Evolutionary conservation across 2,797 vertebrate species (phyloP).

Genomic region (Xenopus petersii): DNA sequence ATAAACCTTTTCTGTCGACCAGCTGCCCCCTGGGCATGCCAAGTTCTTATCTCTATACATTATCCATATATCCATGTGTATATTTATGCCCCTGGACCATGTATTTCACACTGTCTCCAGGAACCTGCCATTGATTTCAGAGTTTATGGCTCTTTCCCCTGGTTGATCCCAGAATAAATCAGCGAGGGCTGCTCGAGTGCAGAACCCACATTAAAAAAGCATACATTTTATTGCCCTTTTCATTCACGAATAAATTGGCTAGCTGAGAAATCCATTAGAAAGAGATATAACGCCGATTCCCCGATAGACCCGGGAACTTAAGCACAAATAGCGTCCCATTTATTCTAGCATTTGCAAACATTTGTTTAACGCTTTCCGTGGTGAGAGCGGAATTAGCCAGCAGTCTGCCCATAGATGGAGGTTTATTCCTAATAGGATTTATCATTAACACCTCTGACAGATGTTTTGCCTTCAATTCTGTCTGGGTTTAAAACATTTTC

Average conservation of each 20-base stretch:
- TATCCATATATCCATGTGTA: background rate
- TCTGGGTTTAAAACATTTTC: too few relatives aligned
- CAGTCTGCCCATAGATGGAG: too few relatives aligned
- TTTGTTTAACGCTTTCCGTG: background rate
- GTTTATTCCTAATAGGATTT: too few relatives aligned
- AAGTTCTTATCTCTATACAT: too few relatives aligned
- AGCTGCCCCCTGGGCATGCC: too few relatives aligned
- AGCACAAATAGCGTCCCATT: conserved; percentile 14
- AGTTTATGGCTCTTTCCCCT: conserved; percentile 16
- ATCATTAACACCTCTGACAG: background rate
- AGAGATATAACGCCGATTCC: conserved; percentile 27
- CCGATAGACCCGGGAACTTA: background rate
- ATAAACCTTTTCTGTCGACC: background rate
- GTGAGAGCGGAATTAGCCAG: background rate
- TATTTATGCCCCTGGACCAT: conserved; percentile 20
- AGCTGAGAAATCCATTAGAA: conserved; percentile 38
- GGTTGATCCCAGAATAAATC: conserved; percentile 29
- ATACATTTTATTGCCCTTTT: conserved; percentile 34
- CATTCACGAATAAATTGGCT: conserved; percentile 34
- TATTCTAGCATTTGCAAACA: conserved; percentile 4
- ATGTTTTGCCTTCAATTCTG: too few relatives aligned
- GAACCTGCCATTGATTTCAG: conserved; percentile 29
- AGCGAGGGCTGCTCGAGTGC: background rate
- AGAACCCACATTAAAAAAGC: conserved; percentile 21
- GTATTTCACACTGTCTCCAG: conserved; percentile 18